Base-by-base conservation (phyloP, 2,888 invertebrate species). In the Agrotis puta region DNA sequence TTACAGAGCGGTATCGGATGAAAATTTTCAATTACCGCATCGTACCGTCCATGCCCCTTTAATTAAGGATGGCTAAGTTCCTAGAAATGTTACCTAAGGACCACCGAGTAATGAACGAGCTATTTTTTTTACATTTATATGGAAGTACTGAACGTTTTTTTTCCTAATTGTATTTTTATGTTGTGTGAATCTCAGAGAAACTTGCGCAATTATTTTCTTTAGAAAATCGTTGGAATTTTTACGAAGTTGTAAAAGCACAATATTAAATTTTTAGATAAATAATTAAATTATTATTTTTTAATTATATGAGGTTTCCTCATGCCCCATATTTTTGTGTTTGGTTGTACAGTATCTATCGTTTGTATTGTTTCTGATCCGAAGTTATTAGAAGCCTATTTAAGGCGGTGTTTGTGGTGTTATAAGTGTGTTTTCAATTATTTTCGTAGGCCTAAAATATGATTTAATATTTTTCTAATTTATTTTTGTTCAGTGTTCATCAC, bases 21-120 rank as follows among this genome's bases (percentile, higher is more conserved):
- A 76, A 71, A 84, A 64, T 82, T 77, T 86, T 73, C 86, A 84
- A 86, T 86, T 84, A 84, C 58, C 58, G 70, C 20, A 39, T 66
- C 24, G 54, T n/a, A 3, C 33, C 45, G 56, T 70, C 65, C 54
- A 14, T 50, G 14, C 45, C 1, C n/a, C 9, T 74, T 74, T 73
- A 86, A 84, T 86, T 76, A 86, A 58, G 39, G 64, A 62, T 18
- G 56, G 61, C 43, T 51, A 65, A 63, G 43, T 54, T 43, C 51
- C 20, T 43, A 6, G 64, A 57, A 73, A 61, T 64, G 64, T 74
- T 69, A 69, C 64, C 43, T 58, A 65, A 75, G 54, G 47, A 48
- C 33, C 16, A 48, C 16, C 33, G 9, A 45, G 47, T 51, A 58
- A 62, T 70, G 18, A 65, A 72, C 53, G 1, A 39, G 39, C 39